Evolutionary conservation across 2,113 vertebrate species (phyloP).

Genomic region (Paralichthys olivaceus): DNA sequence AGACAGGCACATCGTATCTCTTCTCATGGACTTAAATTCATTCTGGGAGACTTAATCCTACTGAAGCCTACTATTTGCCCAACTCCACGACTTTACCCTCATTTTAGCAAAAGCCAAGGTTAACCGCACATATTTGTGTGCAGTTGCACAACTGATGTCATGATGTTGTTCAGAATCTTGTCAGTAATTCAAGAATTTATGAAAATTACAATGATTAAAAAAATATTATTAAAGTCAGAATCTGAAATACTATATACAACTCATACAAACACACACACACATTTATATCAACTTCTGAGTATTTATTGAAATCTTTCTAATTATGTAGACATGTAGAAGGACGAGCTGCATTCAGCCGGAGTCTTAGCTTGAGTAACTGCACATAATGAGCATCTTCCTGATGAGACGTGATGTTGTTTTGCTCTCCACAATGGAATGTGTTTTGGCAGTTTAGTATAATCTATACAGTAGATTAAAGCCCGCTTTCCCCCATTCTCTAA

Average conservation of each 20-base stretch:
- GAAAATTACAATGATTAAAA: too few relatives aligned
- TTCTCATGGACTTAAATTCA: too few relatives aligned
- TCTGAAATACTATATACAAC: not conserved
- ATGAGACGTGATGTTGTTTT: constrained; percentile 38
- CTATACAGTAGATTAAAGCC: constrained; percentile 12
- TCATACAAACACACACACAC: not conserved
- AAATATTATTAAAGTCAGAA: too few relatives aligned
- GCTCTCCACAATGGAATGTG: constrained; percentile 25
- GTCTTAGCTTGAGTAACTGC: not conserved
- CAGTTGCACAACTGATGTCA: too few relatives aligned
- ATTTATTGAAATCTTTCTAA: not conserved
- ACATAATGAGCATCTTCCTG: constrained; percentile 19
- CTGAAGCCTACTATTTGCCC: too few relatives aligned
- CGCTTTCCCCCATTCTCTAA: constrained; percentile 9
- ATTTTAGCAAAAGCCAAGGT: too few relatives aligned
- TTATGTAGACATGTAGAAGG: not conserved
- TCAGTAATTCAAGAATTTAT: too few relatives aligned
- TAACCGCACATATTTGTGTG: too few relatives aligned
- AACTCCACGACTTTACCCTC: too few relatives aligned
- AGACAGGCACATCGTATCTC: not conserved
- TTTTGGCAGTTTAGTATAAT: constrained; percentile 23
- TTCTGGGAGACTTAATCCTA: too few relatives aligned
- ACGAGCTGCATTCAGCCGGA: not conserved
- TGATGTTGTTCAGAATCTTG: too few relatives aligned
- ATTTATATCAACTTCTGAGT: not conserved